Evolutionary conservation across 2,888 invertebrate genomes (phyloP).

Genomic region (Macropis europaea): DNA sequence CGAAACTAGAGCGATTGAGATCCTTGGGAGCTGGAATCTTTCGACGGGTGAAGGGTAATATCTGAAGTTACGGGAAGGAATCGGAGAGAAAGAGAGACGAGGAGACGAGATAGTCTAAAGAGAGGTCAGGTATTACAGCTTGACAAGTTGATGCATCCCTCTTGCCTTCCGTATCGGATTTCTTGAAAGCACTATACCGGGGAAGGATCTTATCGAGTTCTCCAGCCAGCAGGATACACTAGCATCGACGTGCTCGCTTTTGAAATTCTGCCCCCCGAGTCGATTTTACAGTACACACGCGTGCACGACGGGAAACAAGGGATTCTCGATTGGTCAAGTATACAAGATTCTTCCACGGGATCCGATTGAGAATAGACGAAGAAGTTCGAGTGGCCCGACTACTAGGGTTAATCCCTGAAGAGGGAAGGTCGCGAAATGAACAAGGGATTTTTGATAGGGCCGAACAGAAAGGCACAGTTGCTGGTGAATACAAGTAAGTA

Average conservation of each 20-base stretch:
- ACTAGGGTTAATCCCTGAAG: too few relatives aligned
- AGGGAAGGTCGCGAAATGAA: too few relatives aligned
- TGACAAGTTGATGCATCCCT: conserved; percentile 64
- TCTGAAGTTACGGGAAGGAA: conserved; percentile 31
- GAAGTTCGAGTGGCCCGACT: not conserved
- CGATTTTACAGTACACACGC: conserved; percentile 48
- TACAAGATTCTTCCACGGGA: conserved; percentile 12
- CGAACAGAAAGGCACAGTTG: too few relatives aligned
- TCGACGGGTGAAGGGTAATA: conserved; percentile 37
- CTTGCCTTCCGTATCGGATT: conserved; percentile 60
- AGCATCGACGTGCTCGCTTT: conserved; percentile 51
- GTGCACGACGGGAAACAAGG: conserved; percentile 43
- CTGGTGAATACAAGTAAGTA: too few relatives aligned
- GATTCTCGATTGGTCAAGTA: conserved; percentile 44
- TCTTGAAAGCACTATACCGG: conserved; percentile 50
- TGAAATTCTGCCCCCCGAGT: conserved; percentile 54
- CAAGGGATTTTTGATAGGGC: too few relatives aligned
- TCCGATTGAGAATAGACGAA: conserved; percentile 3
- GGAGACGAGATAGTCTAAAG: not conserved
- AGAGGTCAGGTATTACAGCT: conserved; percentile 49
- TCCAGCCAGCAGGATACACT: conserved; percentile 21
- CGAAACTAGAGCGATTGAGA: conserved; percentile 33
- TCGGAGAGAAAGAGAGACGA: not conserved
- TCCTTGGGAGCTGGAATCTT: conserved; percentile 26
- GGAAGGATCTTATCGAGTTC: conserved; percentile 48